Evolutionary conservation across 1,140 invertebrate genomes (phyloP).

Genomic region (Magallana angulata): DNA sequence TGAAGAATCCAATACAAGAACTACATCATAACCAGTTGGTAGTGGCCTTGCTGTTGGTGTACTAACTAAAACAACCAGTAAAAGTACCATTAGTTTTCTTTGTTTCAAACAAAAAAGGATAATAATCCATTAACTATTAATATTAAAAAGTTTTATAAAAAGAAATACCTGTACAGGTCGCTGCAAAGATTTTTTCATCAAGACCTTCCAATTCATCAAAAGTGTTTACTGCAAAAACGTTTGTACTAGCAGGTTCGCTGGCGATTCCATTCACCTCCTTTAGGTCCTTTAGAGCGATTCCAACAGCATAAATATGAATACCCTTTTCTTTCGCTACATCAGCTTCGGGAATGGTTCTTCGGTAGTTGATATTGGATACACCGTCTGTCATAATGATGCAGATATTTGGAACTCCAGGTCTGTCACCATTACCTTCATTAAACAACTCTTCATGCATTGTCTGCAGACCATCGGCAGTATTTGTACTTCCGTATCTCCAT

Average conservation of each 20-base stretch:
- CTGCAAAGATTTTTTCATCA: conserved; percentile 64
- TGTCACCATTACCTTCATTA: conserved; percentile 61
- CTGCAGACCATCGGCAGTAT: conserved; percentile 67
- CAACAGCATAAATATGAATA: conserved; percentile 66
- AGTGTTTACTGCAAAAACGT: conserved; percentile 61
- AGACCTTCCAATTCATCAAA: conserved; percentile 64
- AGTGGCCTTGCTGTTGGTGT: not conserved
- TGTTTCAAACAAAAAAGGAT: no score
- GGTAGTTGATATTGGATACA: conserved; percentile 66
- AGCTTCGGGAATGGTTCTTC: conserved; percentile 64
- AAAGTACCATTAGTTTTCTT: no score
- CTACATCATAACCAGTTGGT: conserved; percentile 70
- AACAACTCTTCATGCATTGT: conserved; percentile 66
- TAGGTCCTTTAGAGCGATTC: conserved; percentile 63
- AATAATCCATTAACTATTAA: no score
- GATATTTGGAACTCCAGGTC: conserved; percentile 66
- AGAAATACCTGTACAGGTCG: conserved; percentile 58
- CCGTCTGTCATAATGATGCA: conserved; percentile 72
- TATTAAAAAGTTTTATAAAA: no score
- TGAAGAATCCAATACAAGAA: conserved; percentile 75
- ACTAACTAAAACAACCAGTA: not conserved
- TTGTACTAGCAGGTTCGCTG: conserved; percentile 52
- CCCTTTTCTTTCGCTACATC: conserved; percentile 53
- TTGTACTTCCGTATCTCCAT: conserved; percentile 70
- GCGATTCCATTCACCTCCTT: conserved; percentile 64